Percentiles rank a stretch among this genome's conserved stretches.
Conservation (phyloP, 2,113 vertebrate species). For the Tiliqua scincoides region DNA sequence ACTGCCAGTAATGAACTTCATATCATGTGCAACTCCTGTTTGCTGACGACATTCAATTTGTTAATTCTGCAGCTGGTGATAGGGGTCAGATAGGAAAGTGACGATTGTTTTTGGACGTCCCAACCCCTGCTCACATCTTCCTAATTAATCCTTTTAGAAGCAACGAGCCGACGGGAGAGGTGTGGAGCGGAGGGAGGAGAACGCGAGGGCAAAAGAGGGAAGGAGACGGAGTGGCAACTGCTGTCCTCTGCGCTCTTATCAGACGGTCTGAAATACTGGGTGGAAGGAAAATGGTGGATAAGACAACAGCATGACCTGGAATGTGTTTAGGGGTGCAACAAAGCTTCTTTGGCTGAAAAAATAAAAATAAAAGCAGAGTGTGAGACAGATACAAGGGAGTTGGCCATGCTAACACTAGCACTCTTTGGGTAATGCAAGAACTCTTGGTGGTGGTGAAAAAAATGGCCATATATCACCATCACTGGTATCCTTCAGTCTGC, state of each 20-base stretch:
- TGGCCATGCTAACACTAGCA: neutral
- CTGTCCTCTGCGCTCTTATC: slow-evolving; percentile 28
- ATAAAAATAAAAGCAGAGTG: neutral
- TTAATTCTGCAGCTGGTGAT: slow-evolving; percentile 86
- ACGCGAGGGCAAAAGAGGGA: slow-evolving; percentile 42
- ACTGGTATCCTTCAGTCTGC: too few species aligned
- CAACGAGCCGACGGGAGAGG: slow-evolving; percentile 67
- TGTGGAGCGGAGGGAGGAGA: slow-evolving; percentile 63
- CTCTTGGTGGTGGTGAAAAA: neutral
- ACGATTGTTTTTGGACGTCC: slow-evolving; percentile 83
- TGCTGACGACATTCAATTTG: slow-evolving; percentile 86
- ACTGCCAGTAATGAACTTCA: slow-evolving; percentile 79
- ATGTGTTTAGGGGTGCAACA: neutral
- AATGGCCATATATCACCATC: neutral
- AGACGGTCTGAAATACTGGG: neutral
- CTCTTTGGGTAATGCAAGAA: neutral
- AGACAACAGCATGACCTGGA: neutral
- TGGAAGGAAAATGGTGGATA: slow-evolving; percentile 19
- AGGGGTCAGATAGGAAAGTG: slow-evolving; percentile 85
- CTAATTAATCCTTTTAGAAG: slow-evolving; percentile 86
- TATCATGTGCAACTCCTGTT: slow-evolving; percentile 83
- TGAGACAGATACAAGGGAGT: too few species aligned
- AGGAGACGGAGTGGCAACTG: neutral
- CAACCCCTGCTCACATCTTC: slow-evolving; percentile 82
- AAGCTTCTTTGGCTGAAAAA: neutral